Conservation (phyloP, 2,888 invertebrate genomes). For the Biston betularia region DNA sequence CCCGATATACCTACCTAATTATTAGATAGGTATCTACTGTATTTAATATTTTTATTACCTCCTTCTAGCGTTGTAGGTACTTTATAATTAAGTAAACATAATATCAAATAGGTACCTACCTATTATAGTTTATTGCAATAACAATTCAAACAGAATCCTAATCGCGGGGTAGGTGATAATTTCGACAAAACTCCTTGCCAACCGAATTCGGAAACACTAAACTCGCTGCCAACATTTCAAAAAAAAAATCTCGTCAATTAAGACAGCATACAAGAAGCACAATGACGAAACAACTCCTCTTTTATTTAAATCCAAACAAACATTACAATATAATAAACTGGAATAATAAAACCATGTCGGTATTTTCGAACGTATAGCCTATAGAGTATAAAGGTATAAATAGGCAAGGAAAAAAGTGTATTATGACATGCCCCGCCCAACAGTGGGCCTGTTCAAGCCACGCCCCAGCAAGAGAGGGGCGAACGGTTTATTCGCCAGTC, state of each 20-base stretch:
- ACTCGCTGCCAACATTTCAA: conserved; percentile 16
- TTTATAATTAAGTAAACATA: no score
- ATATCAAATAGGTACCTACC: no score
- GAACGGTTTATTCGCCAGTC: conserved; percentile 71
- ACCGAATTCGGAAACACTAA: not conserved
- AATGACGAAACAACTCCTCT: conserved; percentile 63
- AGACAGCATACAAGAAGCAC: conserved; percentile 59
- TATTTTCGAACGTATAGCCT: conserved; percentile 50
- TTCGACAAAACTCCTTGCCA: not conserved
- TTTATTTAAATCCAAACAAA: conserved; percentile 72
- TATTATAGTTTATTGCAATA: no score
- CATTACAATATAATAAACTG: conserved; percentile 80
- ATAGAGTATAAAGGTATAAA: conserved; percentile 51
- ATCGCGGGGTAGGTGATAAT: not conserved
- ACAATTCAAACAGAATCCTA: no score
- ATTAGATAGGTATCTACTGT: no score
- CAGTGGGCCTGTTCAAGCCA: conserved; percentile 56
- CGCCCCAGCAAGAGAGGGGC: conserved; percentile 67
- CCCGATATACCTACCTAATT: no score
- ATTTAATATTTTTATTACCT: no score
- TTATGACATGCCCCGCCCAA: conserved; percentile 60
- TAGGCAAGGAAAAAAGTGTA: conserved; percentile 63
- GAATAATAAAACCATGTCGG: conserved; percentile 66
- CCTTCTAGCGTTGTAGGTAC: no score
- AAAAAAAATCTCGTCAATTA: conserved; percentile 54